phyloP scores from a whole-genome alignment of 2,888 invertebrate species.

The Dolichomitus sp. region DNA sequence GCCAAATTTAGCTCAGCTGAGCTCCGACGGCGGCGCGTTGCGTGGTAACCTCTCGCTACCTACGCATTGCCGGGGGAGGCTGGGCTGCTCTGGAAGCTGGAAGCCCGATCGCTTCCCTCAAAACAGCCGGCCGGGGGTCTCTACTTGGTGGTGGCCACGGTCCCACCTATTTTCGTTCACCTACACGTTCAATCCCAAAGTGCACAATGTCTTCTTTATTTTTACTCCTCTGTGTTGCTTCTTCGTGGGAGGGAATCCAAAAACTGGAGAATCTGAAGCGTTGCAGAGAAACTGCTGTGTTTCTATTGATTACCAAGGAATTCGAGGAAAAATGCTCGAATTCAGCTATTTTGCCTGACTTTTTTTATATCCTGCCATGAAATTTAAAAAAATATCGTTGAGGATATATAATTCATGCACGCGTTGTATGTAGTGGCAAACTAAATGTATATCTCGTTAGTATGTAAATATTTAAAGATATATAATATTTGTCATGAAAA shows the following conservation, averaged over 20 bases:
- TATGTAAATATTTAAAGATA: no score
- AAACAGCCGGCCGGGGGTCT: conserved; percentile 28
- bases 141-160: conserved; percentile 26
- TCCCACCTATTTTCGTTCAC: conserved; percentile 20
- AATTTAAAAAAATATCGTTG: no score
- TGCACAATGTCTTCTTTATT: background rate
- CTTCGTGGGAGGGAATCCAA: conserved; percentile 2
- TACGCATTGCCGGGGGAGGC: conserved; percentile 52
- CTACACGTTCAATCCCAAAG: background rate
- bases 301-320: no score
- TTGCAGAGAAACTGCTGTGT: no score
- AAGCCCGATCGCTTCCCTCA: conserved; percentile 18
- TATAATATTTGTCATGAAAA: no score
- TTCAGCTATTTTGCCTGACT: no score
- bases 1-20: conserved; percentile 61
- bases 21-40: conserved; percentile 40
- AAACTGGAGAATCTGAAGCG: background rate
- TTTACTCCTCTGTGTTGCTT: conserved; percentile 11
- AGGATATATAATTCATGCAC: no score
- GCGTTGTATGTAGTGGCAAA: no score
- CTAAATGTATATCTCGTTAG: no score
- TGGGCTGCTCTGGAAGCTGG: conserved; percentile 23
- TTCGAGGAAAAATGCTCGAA: no score
- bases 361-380: no score
- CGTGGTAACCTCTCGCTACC: conserved; percentile 55